Evolutionary conservation across 2,888 invertebrate genomes (phyloP), one percentile per base, ranked within the genome.

Genomic region (Sesamia inferens): DNA sequence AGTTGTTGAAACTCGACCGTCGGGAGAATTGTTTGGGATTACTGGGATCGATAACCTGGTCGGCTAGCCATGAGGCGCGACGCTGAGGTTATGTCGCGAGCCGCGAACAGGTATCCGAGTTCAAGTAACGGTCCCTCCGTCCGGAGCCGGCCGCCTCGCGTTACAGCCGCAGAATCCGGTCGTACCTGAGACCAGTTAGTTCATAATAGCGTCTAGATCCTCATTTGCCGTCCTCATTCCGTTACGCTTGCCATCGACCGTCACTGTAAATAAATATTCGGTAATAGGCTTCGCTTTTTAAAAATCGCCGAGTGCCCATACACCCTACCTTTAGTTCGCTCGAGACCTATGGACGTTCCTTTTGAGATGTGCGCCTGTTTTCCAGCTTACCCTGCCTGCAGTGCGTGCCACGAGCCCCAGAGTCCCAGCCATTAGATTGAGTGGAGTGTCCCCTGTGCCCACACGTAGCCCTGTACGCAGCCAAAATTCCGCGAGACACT

Each of bases 321-420:
- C 86, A 84, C 88, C 94, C 95, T 86, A 94, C 95, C 96, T 94
- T 92, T 96, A 96, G 95, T 90, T 89, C 91, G 95, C 95, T 96
- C 95, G 92, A 91, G 88, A 94, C 95, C 95, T 95, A 87, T 92
- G 92, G 93, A 94, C 91, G 90, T 92, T 93, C 95, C 95, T 95
- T 94, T 94, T 95, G 96, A 95, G 95, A 95, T 93, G 94, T 95
- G 93, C 95, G 94, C 96, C 95, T 96, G 94, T 96, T 96, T 96
- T 96, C 96, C 96, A 96, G 96, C 96, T 96, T 96, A 96, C 96
- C 96, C 95, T 96, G 96, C 96, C 96, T 96, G 96, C 96, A 95
- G 96, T 96, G 96, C 94, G 96, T 96, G 96, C 95, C 95, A 95
- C 95, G 95, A 95, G 96, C 93, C 96, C 96, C 95, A 92, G 96